Evolutionary conservation across 1,140 invertebrate genomes (phyloP).

Genomic region (Drosophila mojavensis): DNA sequence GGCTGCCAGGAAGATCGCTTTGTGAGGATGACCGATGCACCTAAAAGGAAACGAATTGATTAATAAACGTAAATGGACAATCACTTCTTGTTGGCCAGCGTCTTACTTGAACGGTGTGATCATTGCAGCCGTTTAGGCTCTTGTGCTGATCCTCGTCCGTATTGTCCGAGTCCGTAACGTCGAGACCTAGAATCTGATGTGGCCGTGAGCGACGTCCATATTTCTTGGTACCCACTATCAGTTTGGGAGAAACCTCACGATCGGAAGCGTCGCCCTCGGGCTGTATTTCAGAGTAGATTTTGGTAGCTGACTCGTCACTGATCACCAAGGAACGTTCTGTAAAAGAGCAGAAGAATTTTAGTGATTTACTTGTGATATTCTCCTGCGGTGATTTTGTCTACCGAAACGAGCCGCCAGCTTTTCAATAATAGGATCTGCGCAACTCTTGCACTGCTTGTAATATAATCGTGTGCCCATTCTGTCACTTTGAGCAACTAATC

Average conservation of each 20-base stretch:
- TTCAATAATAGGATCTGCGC: conserved; percentile 82
- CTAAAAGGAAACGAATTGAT: conserved; percentile 17
- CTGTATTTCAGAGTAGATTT: conserved; percentile 80
- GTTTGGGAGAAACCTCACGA: conserved; percentile 89
- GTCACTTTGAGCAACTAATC: conserved; percentile 24
- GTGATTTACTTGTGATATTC: not conserved
- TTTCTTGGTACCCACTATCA: conserved; percentile 90
- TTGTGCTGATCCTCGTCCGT: conserved; percentile 69
- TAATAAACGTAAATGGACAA: not conserved
- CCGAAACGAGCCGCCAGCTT: conserved; percentile 66
- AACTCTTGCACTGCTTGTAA: conserved; percentile 79
- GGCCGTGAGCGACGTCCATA: conserved; percentile 89
- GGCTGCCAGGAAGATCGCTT: conserved; percentile 84
- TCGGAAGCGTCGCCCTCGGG: conserved; percentile 86
- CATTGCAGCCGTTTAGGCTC: conserved; percentile 52
- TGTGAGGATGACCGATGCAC: conserved; percentile 85
- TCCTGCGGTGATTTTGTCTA: conserved; percentile 20
- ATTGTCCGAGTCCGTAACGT: conserved; percentile 81
- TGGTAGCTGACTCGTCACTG: conserved; percentile 53
- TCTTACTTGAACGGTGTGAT: conserved; percentile 58
- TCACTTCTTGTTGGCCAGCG: no score
- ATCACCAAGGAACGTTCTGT: conserved; percentile 75
- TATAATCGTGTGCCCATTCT: conserved; percentile 73
- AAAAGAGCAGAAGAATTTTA: conserved; percentile 36
- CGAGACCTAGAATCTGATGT: conserved; percentile 59